Percentiles rank a stretch among this genome's conserved stretches.
Conservation (phyloP, 2,113 vertebrate species). For the Chaetura pelagica region DNA sequence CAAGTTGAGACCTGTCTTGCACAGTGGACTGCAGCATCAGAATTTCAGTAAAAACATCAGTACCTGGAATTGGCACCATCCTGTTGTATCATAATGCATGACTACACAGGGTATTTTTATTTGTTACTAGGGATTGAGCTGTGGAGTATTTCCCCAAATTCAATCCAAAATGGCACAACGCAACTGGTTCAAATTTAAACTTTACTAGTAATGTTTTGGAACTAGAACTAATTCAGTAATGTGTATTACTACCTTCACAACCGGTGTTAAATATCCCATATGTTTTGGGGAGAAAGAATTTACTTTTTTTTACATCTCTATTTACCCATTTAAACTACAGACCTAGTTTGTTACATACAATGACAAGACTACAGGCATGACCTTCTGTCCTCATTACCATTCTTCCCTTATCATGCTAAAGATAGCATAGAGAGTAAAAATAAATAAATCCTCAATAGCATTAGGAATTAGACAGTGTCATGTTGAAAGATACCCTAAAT, state of each 20-base stretch:
- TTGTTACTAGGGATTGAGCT: rapidly evolving
- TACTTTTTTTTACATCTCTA: background rate
- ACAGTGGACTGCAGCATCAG: background rate
- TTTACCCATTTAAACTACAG: background rate
- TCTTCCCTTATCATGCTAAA: slow-evolving; percentile 46
- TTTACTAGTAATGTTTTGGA: background rate
- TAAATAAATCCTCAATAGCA: slow-evolving; percentile 60
- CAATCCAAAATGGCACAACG: rapidly evolving
- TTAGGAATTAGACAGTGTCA: slow-evolving; percentile 53
- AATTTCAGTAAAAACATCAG: background rate
- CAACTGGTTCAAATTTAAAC: background rate
- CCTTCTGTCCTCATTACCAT: slow-evolving; percentile 4
- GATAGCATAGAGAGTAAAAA: slow-evolving; percentile 47
- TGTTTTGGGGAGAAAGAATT: background rate
- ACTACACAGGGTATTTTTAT: background rate
- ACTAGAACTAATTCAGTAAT: background rate
- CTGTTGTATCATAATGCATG: background rate
- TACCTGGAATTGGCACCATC: background rate
- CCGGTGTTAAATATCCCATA: background rate
- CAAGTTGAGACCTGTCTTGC: rapidly evolving
- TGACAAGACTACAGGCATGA: background rate
- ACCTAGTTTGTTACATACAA: background rate
- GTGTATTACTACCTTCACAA: background rate
- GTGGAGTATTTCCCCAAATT: background rate
- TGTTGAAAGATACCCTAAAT: slow-evolving; percentile 14